A percentile compares a stretch with the other conserved stretches of the same genome.
These are phyloP conservation scores for Bettongia penicillata DNA, from an alignment of 2,113 vertebrate species.

Conservation along the genomic window DNA sequence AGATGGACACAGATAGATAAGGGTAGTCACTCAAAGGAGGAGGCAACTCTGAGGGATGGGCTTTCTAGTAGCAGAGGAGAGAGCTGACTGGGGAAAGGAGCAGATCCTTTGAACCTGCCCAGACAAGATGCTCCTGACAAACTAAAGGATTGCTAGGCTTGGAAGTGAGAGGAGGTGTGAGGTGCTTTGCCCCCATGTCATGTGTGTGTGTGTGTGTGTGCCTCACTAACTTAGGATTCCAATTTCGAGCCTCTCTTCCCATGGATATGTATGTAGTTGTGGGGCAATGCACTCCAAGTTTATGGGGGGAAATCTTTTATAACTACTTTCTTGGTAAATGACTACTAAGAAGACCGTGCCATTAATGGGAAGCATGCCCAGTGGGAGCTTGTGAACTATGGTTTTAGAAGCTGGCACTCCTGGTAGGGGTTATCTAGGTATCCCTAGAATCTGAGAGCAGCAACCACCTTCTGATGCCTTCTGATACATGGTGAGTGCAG, in stretches of 20 bases:
- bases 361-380: background rate
- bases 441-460: background rate
- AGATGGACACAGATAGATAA: background rate
- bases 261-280: background rate
- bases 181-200: background rate
- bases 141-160: too few relatives aligned
- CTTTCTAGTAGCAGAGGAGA: background rate
- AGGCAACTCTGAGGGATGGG: background rate
- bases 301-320: background rate
- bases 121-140: background rate
- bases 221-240: background rate
- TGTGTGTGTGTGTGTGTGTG: background rate
- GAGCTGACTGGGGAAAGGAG: background rate
- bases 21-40: background rate
- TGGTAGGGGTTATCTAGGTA: background rate
- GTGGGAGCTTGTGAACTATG: background rate
- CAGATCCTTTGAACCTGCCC: background rate
- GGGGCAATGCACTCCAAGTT: background rate
- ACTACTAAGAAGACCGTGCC: background rate
- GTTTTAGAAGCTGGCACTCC: background rate
- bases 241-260: background rate
- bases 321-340: background rate
- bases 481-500: background rate
- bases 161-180: background rate
- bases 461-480: background rate